Evolutionary conservation across 2,888 invertebrate species (phyloP).

Genomic region (Brenthis hecate): DNA sequence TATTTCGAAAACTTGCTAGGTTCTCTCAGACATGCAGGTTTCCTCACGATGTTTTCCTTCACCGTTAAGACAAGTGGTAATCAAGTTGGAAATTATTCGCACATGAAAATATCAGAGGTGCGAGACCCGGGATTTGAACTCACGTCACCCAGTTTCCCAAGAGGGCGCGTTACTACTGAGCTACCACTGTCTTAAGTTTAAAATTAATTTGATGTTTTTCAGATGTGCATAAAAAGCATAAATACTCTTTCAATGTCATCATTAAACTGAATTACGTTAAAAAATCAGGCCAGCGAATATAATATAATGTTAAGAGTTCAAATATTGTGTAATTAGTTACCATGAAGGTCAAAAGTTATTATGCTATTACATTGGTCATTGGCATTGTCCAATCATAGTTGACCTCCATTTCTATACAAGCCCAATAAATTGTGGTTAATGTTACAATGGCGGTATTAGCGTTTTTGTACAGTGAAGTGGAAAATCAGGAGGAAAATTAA

Average conservation of each 20-base stretch:
- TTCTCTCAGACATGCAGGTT: no score
- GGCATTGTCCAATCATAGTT: conserved; percentile 18
- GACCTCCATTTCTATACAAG: conserved; percentile 11
- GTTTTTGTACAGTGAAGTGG: conserved; percentile 16
- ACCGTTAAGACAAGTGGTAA: no score
- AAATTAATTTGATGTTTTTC: neutral
- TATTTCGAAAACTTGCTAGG: no score
- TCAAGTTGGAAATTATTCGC: no score
- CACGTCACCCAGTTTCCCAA: no score
- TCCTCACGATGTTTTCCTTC: no score
- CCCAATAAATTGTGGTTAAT: conserved; percentile 1
- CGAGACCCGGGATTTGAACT: no score
- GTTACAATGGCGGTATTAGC: conserved; percentile 4
- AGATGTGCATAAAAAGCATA: neutral
- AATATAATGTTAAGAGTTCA: neutral
- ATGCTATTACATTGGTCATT: conserved; percentile 8
- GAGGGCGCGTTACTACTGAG: no score
- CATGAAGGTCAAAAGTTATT: conserved; percentile 4
- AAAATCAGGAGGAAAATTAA: conserved; percentile 12
- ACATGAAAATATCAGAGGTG: no score
- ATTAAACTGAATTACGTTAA: neutral
- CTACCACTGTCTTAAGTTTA: no score
- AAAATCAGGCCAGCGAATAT: conserved; percentile 6
- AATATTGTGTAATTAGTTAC: neutral
- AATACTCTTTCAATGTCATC: neutral